A percentile compares a stretch with the other conserved stretches of the same genome.
Evolutionary conservation across 2,888 invertebrate genomes (phyloP).

Genomic region (Allacma fusca): DNA sequence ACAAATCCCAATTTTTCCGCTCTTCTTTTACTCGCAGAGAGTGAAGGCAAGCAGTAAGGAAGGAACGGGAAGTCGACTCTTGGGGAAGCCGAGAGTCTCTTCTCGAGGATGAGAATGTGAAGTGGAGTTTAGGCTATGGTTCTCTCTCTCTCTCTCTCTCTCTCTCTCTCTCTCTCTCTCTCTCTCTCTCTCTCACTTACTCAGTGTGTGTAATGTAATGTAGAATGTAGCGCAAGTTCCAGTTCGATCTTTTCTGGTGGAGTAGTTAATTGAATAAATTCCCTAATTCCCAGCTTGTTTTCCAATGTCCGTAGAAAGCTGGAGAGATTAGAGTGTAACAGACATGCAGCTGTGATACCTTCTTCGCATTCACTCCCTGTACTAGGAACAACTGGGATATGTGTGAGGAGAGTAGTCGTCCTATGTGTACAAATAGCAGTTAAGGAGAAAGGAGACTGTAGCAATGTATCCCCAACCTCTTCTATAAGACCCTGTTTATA

Average conservation of each 20-base stretch:
- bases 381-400: background rate
- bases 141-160: background rate
- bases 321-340: slow-evolving; percentile 60
- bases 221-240: slow-evolving; percentile 44
- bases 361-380: slow-evolving; percentile 43
- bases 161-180: slow-evolving; percentile 2
- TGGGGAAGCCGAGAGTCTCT: slow-evolving; percentile 43
- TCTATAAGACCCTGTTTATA: no score
- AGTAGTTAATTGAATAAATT: slow-evolving; percentile 62
- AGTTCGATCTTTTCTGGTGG: slow-evolving; percentile 54
- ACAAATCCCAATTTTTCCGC: slow-evolving; percentile 54
- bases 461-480: no score
- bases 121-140: slow-evolving; percentile 28
- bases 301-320: slow-evolving; percentile 60
- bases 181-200: background rate
- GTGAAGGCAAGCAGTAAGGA: slow-evolving; percentile 5
- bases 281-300: slow-evolving; percentile 62
- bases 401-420: background rate
- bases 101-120: slow-evolving; percentile 40
- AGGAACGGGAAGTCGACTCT: slow-evolving; percentile 44
- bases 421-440: background rate
- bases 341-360: slow-evolving; percentile 60
- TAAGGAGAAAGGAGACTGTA: no score
- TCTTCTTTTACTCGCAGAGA: slow-evolving; percentile 23
- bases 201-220: slow-evolving; percentile 41